Conservation (phyloP, 2,888 invertebrate genomes). For the Clivina fossor region DNA sequence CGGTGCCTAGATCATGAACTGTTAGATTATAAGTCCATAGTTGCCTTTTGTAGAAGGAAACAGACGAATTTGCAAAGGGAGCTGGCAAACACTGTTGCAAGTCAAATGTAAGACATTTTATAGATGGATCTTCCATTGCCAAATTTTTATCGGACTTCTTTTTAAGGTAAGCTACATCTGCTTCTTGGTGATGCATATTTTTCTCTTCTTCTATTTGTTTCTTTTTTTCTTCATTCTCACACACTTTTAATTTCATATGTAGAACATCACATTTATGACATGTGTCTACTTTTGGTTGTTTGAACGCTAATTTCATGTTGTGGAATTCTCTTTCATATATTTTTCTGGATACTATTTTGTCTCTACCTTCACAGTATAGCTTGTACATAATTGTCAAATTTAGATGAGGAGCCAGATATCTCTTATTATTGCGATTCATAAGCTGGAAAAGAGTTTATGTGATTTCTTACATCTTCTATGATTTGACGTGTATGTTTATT, state of each 20-base stretch:
- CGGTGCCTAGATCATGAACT: background rate
- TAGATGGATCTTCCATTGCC: conserved; percentile 23
- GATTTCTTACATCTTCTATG: background rate
- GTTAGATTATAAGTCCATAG: background rate
- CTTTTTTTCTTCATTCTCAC: conserved; percentile 3
- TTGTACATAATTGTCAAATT: conserved; percentile 10
- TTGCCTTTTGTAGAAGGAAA: conserved; percentile 37
- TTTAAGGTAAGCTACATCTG: conserved; percentile 29
- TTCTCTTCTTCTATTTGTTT: background rate
- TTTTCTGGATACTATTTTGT: conserved; percentile 14
- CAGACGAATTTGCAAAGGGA: conserved; percentile 40
- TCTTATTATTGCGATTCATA: conserved; percentile 19
- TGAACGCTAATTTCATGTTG: too few relatives aligned
- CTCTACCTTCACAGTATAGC: conserved; percentile 1
- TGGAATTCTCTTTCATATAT: conserved; percentile 9
- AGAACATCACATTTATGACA: too few relatives aligned
- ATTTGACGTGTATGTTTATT: conserved; percentile 11
- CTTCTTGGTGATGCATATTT: conserved; percentile 24
- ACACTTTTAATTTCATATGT: too few relatives aligned
- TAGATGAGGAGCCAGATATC: conserved; percentile 12
- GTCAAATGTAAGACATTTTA: conserved; percentile 30
- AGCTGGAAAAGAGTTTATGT: conserved; percentile 12
- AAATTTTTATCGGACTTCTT: conserved; percentile 26
- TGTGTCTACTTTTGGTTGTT: too few relatives aligned
- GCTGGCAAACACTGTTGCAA: conserved; percentile 43